Conservation (phyloP, 2,888 invertebrate genomes). For the Disparrhopalites patrizii region DNA sequence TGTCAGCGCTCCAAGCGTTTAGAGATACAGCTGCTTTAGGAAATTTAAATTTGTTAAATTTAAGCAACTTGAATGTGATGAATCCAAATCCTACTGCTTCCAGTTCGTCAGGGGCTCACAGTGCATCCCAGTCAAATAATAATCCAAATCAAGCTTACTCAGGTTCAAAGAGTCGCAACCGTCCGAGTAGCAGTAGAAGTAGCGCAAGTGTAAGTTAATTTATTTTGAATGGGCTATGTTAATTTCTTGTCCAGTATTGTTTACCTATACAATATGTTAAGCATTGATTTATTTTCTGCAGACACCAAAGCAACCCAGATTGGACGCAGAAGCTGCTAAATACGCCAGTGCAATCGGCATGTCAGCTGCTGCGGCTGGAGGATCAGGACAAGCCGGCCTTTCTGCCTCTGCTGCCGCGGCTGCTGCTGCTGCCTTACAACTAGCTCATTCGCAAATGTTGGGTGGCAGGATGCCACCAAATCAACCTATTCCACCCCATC, state of each 20-base stretch:
- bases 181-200: slow-evolving; percentile 27
- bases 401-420: slow-evolving; percentile 62
- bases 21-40: slow-evolving; percentile 34
- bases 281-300: slow-evolving; percentile 18
- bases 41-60: slow-evolving; percentile 30
- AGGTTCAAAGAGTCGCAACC: slow-evolving; percentile 25
- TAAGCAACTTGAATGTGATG: slow-evolving; percentile 22
- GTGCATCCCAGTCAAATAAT: slow-evolving; percentile 20
- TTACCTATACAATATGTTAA: not conserved
- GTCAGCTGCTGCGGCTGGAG: slow-evolving; percentile 46
- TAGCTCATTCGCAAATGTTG: slow-evolving; percentile 65
- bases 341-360: slow-evolving; percentile 48
- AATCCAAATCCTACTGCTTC: slow-evolving; percentile 17
- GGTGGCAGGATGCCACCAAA: slow-evolving; percentile 63
- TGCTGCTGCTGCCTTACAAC: slow-evolving; percentile 70
- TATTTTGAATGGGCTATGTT: not conserved
- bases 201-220: slow-evolving; percentile 4
- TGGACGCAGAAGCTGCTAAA: slow-evolving; percentile 47
- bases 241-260: not conserved
- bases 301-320: slow-evolving; percentile 46
- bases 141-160: slow-evolving; percentile 21
- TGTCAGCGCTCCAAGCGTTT: slow-evolving; percentile 45
- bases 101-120: slow-evolving; percentile 12
- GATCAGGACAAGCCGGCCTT: slow-evolving; percentile 47
- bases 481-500: slow-evolving; percentile 69